Percentiles rank a stretch among this genome's conserved stretches.
Evolutionary conservation across 2,888 invertebrate species (phyloP).

Genomic region (Blastobasis lacticolella): DNA sequence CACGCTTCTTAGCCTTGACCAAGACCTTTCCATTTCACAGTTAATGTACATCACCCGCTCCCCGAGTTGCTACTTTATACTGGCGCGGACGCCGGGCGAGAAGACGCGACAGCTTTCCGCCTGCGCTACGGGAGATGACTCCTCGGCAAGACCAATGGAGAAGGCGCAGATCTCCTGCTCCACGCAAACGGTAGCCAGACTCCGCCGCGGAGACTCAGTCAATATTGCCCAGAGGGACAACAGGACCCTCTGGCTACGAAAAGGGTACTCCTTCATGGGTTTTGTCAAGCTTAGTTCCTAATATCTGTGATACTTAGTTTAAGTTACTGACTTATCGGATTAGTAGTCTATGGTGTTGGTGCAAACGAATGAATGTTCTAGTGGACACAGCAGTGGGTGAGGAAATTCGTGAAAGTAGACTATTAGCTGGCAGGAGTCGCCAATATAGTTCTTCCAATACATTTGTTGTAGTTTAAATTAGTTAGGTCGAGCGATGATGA

Average conservation of each 20-base stretch:
- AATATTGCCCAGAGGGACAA: conserved; percentile 57
- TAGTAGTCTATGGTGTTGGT: too few species aligned
- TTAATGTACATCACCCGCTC: conserved; percentile 51
- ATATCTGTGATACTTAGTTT: conserved; percentile 33
- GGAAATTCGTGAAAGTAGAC: too few species aligned
- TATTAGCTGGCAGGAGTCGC: too few species aligned
- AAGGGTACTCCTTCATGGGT: conserved; percentile 56
- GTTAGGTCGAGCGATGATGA: too few species aligned
- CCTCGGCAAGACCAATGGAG: conserved; percentile 32
- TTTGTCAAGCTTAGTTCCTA: conserved; percentile 64
- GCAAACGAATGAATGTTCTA: too few species aligned
- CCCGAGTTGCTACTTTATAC: conserved; percentile 56
- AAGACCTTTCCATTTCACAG: conserved; percentile 34
- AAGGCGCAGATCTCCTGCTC: conserved; percentile 57
- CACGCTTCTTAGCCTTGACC: neutral
- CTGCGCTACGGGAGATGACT: conserved; percentile 53
- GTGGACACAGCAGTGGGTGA: too few species aligned
- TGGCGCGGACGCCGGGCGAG: conserved; percentile 32
- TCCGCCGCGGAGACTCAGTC: conserved; percentile 44
- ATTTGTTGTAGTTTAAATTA: too few species aligned
- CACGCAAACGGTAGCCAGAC: conserved; percentile 46
- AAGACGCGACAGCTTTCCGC: conserved; percentile 38
- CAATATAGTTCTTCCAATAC: too few species aligned
- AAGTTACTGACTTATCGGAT: neutral
- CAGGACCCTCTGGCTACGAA: conserved; percentile 48